Evolutionary conservation across 2,797 vertebrate genomes (phyloP), one percentile per base, ranked within the genome.

Genomic region (Heteromormyrus szaboi): DNA sequence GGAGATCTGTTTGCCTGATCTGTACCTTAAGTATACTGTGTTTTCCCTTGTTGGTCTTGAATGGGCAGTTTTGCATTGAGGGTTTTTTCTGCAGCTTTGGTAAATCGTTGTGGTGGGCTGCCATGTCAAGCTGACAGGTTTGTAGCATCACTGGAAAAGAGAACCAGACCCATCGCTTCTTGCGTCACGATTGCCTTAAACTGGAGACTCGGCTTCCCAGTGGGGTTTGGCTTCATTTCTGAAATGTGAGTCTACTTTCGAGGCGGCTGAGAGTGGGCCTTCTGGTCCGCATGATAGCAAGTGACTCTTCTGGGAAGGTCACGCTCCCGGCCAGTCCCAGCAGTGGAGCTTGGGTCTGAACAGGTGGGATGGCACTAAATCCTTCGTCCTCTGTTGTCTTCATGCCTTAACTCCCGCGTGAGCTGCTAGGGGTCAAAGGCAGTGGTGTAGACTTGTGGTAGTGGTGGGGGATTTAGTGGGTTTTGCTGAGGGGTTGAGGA

Each of bases 401-500:
- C 44, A 46, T 48, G 41, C 37, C 6, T 50, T 11, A 48, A 41
- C 9, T 83, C 41, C 37, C 37, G 2, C 8, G 79, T 25, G 79
- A 83, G 79, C 79, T 83, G 68, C 44, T 83, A 44, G 79, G 79
- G 79, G 46, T 25, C 41, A 46, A n/a, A 46, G 44, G 79, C 44
- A 83, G 44, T 17, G n/a, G 9, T 50, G 79, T 83, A 50, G 19
- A 83, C 41, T 50, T 68, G 25, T 65, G 62, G 2, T 65, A 25
- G 62, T 8, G n/a, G 46, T 6, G 33, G 33, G 29, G 37, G 41
- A 83, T 37, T 76, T 76, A 65, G 88, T 56, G 68, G 48, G n/a
- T 85, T 85, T 54, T 33, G 85, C 90, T 89, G 88, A 90, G 91
- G 88, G 89, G 90, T 92, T 90, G 90, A 92, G 90, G 92, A 90